Evolutionary conservation across 2,888 invertebrate species (phyloP), one percentile per base, ranked within the genome.

Genomic region (Helicoverpa assulta): DNA sequence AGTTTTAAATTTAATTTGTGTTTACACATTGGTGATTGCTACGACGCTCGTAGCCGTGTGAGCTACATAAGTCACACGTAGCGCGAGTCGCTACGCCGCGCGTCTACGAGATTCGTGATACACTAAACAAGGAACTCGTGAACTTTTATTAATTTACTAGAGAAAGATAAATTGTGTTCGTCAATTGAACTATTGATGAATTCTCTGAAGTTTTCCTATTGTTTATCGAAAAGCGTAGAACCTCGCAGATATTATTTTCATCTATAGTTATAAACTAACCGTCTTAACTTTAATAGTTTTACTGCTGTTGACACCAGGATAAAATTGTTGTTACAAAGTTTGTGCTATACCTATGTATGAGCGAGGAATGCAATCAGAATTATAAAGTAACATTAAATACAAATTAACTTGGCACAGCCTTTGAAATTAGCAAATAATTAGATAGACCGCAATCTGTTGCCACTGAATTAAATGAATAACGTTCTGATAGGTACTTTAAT

Each of bases 381-480:
- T 54, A 70, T 73, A 68, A 63, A 69, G 74, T 67, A 76, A 79
- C 65, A 58, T 69, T 69, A 80, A 81, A 78, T 76, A 82, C 81
- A 80, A 84, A 83, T 76, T 70, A 81, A 82, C 71, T 82, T 79
- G 70, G 67, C 43, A 73, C 80, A 78, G 67, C 78, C 80, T 84
- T 81, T 83, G 81, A 86, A 87, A 87, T 86, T 82, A 80, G 71
- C 73, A 83, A 85, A 82, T 86, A 85, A 86, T 87, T 84, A 83
- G 78, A 85, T 80, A 74, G 71, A 84, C 84, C 79, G 80, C 86
- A 85, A 82, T 81, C 83, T 83, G 78, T 80, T 78, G 72, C 80
- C 76, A 65, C 69, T 61, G 70, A 79, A 86, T 82, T 83, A 80
- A 75, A 76, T 70, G 68, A 78, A 80, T 74, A 75, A 68, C 18